Percentiles rank a stretch among this genome's conserved stretches.
Evolutionary conservation across 1,140 invertebrate species (phyloP).

Genomic region (Dysdera silvatica): DNA sequence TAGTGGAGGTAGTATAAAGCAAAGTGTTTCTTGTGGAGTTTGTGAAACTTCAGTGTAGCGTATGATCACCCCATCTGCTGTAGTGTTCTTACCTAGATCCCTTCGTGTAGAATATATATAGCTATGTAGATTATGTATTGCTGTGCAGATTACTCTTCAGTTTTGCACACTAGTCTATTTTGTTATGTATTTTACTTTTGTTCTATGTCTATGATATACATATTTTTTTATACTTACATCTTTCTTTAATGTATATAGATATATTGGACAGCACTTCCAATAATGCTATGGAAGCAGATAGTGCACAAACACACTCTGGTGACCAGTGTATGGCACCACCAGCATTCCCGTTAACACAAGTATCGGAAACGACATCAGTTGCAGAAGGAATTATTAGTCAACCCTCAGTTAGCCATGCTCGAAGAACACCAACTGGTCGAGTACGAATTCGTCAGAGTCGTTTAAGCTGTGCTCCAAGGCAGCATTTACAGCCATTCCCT

Average conservation of each 20-base stretch:
- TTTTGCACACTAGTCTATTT: no score
- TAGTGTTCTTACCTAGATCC: no score
- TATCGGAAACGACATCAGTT: background rate
- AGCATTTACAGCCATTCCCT: constrained; percentile 23
- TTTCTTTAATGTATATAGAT: background rate
- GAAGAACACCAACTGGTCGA: no score
- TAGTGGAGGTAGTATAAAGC: no score
- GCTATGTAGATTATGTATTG: no score
- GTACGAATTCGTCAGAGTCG: no score
- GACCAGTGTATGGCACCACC: constrained; percentile 21
- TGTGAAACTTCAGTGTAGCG: no score
- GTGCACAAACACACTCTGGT: background rate
- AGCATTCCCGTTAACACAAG: constrained; percentile 3
- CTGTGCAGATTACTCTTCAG: no score
- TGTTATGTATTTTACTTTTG: background rate
- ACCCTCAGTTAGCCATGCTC: no score
- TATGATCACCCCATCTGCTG: no score
- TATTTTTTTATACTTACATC: background rate
- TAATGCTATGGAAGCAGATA: constrained; percentile 21
- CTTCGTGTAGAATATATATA: no score
- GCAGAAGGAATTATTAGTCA: background rate
- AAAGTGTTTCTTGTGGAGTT: no score
- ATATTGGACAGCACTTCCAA: constrained; percentile 10
- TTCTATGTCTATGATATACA: background rate
- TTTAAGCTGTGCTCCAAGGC: background rate